Base-by-base conservation (phyloP, 2,797 vertebrate genomes). In the Delichon dasypus region DNA sequence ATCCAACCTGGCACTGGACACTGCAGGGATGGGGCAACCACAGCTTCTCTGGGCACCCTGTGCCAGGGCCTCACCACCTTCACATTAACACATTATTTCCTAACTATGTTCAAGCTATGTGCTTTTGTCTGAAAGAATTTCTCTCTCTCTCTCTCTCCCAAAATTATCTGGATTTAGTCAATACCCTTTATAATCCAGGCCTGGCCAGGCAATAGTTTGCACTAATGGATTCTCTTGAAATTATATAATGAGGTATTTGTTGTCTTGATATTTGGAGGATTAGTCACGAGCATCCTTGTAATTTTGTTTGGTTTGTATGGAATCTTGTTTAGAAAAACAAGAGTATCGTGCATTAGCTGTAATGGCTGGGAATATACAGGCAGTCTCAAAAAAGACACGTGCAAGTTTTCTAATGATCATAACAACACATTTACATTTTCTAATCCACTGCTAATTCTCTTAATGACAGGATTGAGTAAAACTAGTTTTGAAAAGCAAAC, bases 401-500 rank as follows among this genome's bases (percentile, higher is more conserved):
- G 57, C 26, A 83, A 80, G 30, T 67, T 57, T 71, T 71, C 42
- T 83, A 85, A 85, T 47, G 64, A 92, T 74, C 40, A 14, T 47
- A 82, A 71, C 47, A 38, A 64, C 1, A 1, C 67, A 64, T 66
- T 76, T 76, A 70, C 61, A 83, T 85, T 80, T 74, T 20, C 75
- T 92, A 88, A 95, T 83, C 89, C 89, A 71, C 42, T 57, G 65
- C 32, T 80, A 76, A 89, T 80, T 85, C 72, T 66, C 78, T 47
- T 92, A 92, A 89, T 74, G 67, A 68, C 27, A 75, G 45, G n/a
- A 77, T 0, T 61, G 38, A 89, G 60, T 44, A 55, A 90, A 91
- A 71, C 45, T 30, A 83, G 53, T 65, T 75, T 80, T 42, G 53
- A 89, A 42, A 67, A 89, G 30, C 11, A 67, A 34, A 65, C 4